Base-by-base conservation (phyloP, 1,140 invertebrate species). In the Meteorus sp. region DNA sequence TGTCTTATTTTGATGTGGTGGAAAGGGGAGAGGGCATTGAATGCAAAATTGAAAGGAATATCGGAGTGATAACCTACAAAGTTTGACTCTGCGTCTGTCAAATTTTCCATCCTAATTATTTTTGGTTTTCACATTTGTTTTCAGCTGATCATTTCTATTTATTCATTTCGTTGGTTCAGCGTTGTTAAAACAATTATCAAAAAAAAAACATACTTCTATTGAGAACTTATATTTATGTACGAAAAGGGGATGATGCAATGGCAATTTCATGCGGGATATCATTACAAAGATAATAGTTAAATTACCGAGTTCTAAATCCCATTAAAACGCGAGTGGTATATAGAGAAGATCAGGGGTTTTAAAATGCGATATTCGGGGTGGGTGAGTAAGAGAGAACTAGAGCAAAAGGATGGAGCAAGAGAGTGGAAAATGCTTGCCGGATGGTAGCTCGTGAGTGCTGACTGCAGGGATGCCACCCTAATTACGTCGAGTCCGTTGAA, bases 221-320 rank as follows among this genome's bases (percentile, higher is more conserved):
- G n/a, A n/a, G n/a, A n/a, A n/a, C n/a, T n/a, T n/a, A n/a, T n/a
- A n/a, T n/a, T n/a, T n/a, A 50, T 33, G 7, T 11, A 25, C 27
- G 8, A 25, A 27, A 31, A 19, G 37, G 37, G 25, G 33, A n/a
- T n/a, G 33, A 52, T 52, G 33, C 33, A 22, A 52, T 37, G 17
- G 33, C 15, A 52, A 52, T 52, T 52, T 52, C 15, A 13, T 48
- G 31, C n/a, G n/a, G n/a, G n/a, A 15, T 6, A 35, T 52, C 20
- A 15, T 37, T 52, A 22, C 37, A 31, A 37, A 37, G 50, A 52
- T 52, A 52, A 52, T 52, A 52, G 31, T 37, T 20, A 52, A 22
- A 52, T 52, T 52, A 52, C 50, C 33, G 50, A 52, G 33, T 52
- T 52, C 50, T 35, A 52, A 52, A 52, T 52, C 50, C 27, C 50